phyloP scores from a whole-genome alignment of 2,113 vertebrate genomes.

The Propithecus coquereli region DNA sequence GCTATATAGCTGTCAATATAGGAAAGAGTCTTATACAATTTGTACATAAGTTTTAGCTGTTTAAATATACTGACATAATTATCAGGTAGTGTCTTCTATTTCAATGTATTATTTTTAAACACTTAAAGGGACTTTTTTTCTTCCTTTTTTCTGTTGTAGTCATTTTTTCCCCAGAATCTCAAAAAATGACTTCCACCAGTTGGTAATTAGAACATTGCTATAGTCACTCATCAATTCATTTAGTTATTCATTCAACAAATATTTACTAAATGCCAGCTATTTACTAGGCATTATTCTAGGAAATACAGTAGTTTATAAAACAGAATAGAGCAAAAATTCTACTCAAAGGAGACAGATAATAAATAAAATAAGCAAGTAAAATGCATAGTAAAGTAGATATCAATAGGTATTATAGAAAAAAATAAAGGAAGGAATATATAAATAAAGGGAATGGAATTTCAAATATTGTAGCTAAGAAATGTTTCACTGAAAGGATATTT shows the following conservation, averaged over 20 bases:
- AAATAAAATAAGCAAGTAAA: background rate
- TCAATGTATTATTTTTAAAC: background rate
- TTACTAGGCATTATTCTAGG: background rate
- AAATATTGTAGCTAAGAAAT: constrained; percentile 17
- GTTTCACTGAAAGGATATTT: background rate
- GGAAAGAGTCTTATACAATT: background rate
- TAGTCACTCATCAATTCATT: background rate
- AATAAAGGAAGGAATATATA: background rate
- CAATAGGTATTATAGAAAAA: background rate
- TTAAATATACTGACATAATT: background rate
- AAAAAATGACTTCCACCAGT: background rate
- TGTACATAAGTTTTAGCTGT: background rate
- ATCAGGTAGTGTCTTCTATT: background rate
- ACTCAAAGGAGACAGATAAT: background rate
- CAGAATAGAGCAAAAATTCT: background rate
- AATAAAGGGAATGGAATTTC: background rate
- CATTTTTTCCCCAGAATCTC: background rate
- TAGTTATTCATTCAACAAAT: background rate
- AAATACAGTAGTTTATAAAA: background rate
- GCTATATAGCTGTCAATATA: background rate
- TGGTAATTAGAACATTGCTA: background rate
- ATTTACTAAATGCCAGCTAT: background rate
- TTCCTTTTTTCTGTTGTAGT: background rate
- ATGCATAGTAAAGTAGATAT: background rate
- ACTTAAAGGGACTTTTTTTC: background rate